These are phyloP conservation scores for Frieseomelitta varia DNA, from an alignment of 1,140 invertebrate species.

Conservation along the genomic window DNA sequence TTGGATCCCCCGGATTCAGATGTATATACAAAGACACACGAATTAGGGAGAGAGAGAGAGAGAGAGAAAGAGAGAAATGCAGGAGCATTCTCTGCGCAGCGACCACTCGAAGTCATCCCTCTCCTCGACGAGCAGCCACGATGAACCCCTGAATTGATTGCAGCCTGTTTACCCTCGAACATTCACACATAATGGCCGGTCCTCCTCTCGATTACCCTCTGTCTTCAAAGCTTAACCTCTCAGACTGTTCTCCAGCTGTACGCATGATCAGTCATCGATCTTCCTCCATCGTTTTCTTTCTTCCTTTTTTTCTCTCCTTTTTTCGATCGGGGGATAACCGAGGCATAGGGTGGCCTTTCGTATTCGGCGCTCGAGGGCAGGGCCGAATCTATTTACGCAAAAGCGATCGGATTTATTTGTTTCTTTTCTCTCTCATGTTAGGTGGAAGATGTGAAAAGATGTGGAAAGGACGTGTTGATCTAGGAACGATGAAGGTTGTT, in stretches of 20 bases:
- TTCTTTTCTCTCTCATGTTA: too few species aligned
- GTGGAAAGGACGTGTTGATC: too few species aligned
- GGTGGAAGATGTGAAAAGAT: too few species aligned
- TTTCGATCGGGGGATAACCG: neutral
- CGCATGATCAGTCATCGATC: constrained; percentile 38
- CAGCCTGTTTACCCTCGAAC: constrained; percentile 70
- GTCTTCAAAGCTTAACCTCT: constrained; percentile 61
- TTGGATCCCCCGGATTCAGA: constrained; percentile 32
- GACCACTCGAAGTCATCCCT: constrained; percentile 69
- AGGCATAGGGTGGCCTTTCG: neutral
- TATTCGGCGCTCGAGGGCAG: too few species aligned
- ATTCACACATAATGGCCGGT: constrained; percentile 63
- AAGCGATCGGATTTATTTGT: too few species aligned
- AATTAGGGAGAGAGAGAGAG: neutral
- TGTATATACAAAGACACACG: constrained; percentile 41
- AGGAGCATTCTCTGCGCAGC: constrained; percentile 53
- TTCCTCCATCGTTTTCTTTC: neutral
- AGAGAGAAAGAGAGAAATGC: constrained; percentile 9
- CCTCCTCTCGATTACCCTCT: constrained; percentile 57
- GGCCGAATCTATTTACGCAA: neutral
- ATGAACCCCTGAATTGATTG: constrained; percentile 75
- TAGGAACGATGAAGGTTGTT: too few species aligned
- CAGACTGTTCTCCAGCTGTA: constrained; percentile 33
- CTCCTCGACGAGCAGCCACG: constrained; percentile 65
- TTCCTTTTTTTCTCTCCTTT: neutral